Evolutionary conservation across 2,888 invertebrate species (phyloP).

Genomic region (Pogonocherus hispidulus): DNA sequence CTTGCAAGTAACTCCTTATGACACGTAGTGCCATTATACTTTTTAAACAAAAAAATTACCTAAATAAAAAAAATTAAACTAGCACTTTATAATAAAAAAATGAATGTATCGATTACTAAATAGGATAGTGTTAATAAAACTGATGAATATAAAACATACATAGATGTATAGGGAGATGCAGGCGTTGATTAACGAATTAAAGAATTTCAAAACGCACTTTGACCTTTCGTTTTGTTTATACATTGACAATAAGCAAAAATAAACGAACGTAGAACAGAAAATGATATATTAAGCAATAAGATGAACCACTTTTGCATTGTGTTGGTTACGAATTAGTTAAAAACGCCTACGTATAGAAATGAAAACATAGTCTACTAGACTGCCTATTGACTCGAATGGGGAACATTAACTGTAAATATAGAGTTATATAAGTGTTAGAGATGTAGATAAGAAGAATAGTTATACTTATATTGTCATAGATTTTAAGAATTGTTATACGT

Average conservation of each 20-base stretch:
- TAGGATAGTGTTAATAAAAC: slow-evolving; percentile 33
- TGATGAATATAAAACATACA: slow-evolving; percentile 20
- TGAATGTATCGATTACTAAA: slow-evolving; percentile 28
- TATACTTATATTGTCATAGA: slow-evolving; percentile 38
- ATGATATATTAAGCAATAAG: slow-evolving; percentile 20
- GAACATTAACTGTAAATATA: slow-evolving; percentile 43
- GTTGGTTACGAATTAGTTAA: too few species aligned
- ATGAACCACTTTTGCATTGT: neutral
- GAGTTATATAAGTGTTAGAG: slow-evolving; percentile 38
- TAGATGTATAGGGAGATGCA: slow-evolving; percentile 2
- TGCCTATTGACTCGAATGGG: slow-evolving; percentile 41
- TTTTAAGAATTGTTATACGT: slow-evolving; percentile 44
- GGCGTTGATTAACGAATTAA: neutral
- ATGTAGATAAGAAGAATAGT: slow-evolving; percentile 40
- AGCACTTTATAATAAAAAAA: slow-evolving; percentile 35
- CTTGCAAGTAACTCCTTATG: neutral
- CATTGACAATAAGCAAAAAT: slow-evolving; percentile 3
- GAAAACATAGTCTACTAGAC: slow-evolving; percentile 35
- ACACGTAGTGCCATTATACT: slow-evolving; percentile 47
- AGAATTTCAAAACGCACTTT: neutral
- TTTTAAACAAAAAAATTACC: slow-evolving; percentile 34
- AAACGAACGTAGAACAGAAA: neutral
- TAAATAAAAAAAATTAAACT: slow-evolving; percentile 33
- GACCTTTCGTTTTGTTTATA: neutral
- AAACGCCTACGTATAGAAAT: slow-evolving; percentile 12